Evolutionary conservation across 2,888 invertebrate genomes (phyloP).

Genomic region (Caradrina clavipalpis): DNA sequence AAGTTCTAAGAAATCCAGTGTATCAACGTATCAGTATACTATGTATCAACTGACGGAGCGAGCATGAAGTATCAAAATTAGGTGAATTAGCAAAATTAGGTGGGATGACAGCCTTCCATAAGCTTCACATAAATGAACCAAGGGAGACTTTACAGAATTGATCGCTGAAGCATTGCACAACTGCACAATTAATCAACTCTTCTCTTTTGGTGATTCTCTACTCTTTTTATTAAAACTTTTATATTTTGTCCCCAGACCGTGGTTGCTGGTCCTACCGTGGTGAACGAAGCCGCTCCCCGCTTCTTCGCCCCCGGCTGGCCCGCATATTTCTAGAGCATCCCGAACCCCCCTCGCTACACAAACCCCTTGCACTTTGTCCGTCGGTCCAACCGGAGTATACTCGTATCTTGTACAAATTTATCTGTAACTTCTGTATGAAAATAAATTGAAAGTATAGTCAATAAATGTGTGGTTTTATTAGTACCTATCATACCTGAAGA

Average conservation of each 20-base stretch:
- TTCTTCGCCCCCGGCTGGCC: constrained; percentile 75
- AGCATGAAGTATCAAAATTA: too few relatives aligned
- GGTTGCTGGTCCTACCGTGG: constrained; percentile 85
- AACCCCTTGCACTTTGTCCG: constrained; percentile 58
- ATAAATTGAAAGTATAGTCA: constrained; percentile 58
- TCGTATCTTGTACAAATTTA: constrained; percentile 57
- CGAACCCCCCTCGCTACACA: constrained; percentile 40
- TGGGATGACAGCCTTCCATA: too few relatives aligned
- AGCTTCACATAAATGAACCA: too few relatives aligned
- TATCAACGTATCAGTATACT: too few relatives aligned
- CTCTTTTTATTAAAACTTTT: not conserved
- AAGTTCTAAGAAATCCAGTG: too few relatives aligned
- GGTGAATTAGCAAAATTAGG: too few relatives aligned
- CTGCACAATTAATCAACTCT: too few relatives aligned
- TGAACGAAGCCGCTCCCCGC: constrained; percentile 74
- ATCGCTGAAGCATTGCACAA: too few relatives aligned
- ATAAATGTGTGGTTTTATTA: constrained; percentile 12
- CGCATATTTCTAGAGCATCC: constrained; percentile 53
- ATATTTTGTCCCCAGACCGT: constrained; percentile 75
- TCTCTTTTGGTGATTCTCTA: not conserved
- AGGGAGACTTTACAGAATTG: too few relatives aligned
- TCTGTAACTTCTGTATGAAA: constrained; percentile 36
- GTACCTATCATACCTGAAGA: not conserved
- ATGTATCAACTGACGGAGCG: too few relatives aligned
- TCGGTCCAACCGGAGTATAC: constrained; percentile 36